Base-by-base conservation (phyloP, 2,113 vertebrate species). In the Arizona elegans region DNA sequence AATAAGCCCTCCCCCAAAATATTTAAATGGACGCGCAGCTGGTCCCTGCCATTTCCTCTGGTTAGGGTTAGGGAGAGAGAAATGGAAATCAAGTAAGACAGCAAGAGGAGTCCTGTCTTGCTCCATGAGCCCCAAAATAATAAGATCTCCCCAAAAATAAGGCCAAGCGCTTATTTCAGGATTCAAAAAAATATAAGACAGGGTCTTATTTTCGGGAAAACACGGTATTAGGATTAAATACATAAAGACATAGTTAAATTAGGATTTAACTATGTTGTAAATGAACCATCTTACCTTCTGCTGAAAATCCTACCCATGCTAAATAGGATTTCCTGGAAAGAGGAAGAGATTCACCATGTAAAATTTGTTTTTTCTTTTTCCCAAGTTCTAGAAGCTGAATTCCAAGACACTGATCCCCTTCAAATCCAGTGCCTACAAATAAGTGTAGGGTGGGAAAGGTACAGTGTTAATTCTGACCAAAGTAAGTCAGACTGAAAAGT, bases 361-460 rank as follows among this genome's bases (percentile, higher is more conserved):
- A 96, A 91, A 99, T 85, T 90, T 98, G 98, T 33, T 92, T 98
- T 92, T 96, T 98, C 93, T 96, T 98, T 21, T 88, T 97, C 21
- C 98, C 98, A 1, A 99, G 90, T 96, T 99, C 98, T 92, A 99
- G 94, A 92, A 99, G 97, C 95, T 99, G 98, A 10, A 99, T 97
- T 0, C 98, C 99, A 0, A 99, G 98, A 90, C 98, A 98, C 92
- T 99, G 99, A 17, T 99, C 98, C 0, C 99, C 99, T 93, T 99
- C 98, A 95, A 99, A 99, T 0, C 99, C 99, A 10, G 98, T 98
- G 38, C 98, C 99, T 99, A 81, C 53, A 21, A 47, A 23, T 53
- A 5, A 86, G 94, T 70, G 75, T 38, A 0, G 96, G 90, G 91
- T 10, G 55, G 29, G 33, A 81, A 8, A 21, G 19, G 33, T 21